Percentiles rank a stretch among this genome's conserved stretches.
Conservation (phyloP, 2,113 vertebrate species). For the Hypanus sabinus region DNA sequence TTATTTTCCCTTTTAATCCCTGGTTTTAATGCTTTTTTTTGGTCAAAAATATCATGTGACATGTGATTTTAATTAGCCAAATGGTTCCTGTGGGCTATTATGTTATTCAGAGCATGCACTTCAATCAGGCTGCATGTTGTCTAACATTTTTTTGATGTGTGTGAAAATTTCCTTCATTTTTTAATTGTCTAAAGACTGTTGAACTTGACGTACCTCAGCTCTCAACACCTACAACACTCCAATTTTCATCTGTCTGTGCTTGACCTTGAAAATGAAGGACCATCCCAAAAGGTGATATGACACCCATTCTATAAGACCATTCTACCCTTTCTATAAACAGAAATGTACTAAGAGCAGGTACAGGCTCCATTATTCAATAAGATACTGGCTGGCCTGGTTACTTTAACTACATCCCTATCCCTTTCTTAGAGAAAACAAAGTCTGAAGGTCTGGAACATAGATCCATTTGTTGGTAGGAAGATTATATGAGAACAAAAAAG, state of each 20-base stretch:
- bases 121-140: background rate
- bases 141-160: background rate
- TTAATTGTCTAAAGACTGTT: background rate
- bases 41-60: background rate
- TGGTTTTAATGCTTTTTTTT: background rate
- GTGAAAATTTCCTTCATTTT: background rate
- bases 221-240: background rate
- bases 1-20: slow-evolving; percentile 9
- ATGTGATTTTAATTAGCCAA: slow-evolving; percentile 28
- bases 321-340: too few species aligned
- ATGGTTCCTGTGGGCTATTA: background rate
- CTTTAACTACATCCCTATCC: too few species aligned
- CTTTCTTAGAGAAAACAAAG: too few species aligned
- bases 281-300: background rate
- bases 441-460: too few species aligned
- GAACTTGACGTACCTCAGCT: background rate
- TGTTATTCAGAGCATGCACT: background rate
- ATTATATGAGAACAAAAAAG: too few species aligned
- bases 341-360: too few species aligned
- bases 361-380: too few species aligned
- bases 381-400: too few species aligned
- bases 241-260: too few species aligned
- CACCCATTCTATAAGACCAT: background rate
- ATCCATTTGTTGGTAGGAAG: too few species aligned
- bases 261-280: background rate